Percentiles rank a stretch among this genome's conserved stretches.
Evolutionary conservation across 2,797 vertebrate species (phyloP).

Genomic region (Anabacerthia variegaticeps): DNA sequence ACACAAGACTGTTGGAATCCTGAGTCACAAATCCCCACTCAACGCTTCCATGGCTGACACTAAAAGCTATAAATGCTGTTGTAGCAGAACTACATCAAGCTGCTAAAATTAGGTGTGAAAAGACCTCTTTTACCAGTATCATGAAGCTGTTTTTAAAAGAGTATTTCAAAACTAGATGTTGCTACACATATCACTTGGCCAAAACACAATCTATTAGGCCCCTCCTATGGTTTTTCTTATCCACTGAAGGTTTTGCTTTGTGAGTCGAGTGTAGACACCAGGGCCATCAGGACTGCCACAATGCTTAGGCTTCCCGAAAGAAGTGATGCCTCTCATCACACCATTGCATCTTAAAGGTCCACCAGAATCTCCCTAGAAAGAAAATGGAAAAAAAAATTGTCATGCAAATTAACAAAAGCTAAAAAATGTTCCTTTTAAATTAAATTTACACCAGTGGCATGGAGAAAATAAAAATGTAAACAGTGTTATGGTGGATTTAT

Average conservation of each 20-base stretch:
- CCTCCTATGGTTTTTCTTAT: conserved; percentile 42
- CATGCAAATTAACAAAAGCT: not conserved
- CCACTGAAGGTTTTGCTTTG: conserved; percentile 60
- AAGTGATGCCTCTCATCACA: conserved; percentile 62
- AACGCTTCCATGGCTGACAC: not conserved
- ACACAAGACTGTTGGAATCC: not conserved
- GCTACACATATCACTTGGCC: not conserved
- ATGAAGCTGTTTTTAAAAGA: not conserved
- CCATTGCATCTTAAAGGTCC: conserved; percentile 69
- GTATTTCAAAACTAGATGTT: not conserved
- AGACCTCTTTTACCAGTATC: not conserved
- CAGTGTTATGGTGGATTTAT: not conserved
- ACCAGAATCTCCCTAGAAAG: conserved; percentile 75
- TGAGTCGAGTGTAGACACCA: conserved; percentile 71
- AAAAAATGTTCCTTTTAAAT: not conserved
- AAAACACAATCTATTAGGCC: not conserved
- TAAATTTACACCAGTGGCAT: not conserved
- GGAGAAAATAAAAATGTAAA: not conserved
- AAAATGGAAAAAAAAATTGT: not conserved
- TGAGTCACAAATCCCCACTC: not conserved
- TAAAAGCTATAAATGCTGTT: not conserved
- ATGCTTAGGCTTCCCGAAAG: not conserved
- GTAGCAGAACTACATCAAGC: not conserved
- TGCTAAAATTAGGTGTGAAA: not conserved
- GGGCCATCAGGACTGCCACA: conserved; percentile 47